phyloP scores from a whole-genome alignment of 1,140 invertebrate species.

The Eriosoma lanigerum region DNA sequence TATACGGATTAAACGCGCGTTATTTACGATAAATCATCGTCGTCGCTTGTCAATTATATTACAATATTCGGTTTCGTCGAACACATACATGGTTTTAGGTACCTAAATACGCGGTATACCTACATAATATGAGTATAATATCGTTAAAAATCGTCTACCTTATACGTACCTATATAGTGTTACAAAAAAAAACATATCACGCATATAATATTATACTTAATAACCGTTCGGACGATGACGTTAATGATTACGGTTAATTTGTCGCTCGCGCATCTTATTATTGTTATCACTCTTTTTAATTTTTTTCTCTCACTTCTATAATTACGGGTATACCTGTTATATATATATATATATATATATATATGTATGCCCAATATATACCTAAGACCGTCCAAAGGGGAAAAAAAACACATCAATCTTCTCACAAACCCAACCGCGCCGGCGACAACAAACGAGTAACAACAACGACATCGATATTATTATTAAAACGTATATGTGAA shows the following conservation, averaged over 20 bases:
- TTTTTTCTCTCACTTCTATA: no score
- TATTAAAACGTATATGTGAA: no score
- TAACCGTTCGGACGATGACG: not conserved
- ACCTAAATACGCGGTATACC: not conserved
- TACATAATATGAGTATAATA: not conserved
- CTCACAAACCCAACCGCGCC: not conserved
- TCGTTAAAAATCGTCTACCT: not conserved
- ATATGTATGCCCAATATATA: no score
- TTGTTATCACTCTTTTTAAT: no score
- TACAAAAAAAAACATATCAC: no score
- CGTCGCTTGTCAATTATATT: not conserved
- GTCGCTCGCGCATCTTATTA: not conserved
- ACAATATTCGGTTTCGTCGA: not conserved
- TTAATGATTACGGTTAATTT: constrained; percentile 47
- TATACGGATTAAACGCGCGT: no score
- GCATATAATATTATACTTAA: not conserved
- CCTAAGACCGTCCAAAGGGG: no score
- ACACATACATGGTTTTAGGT: no score
- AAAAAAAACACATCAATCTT: constrained; percentile 37
- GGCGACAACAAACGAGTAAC: not conserved
- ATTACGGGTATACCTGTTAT: no score
- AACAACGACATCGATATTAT: not conserved
- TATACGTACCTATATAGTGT: no score
- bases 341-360: no score
- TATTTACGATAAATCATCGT: no score